Evolutionary conservation across 2,113 vertebrate species (phyloP).

Genomic region (Chloebia gouldiae): DNA sequence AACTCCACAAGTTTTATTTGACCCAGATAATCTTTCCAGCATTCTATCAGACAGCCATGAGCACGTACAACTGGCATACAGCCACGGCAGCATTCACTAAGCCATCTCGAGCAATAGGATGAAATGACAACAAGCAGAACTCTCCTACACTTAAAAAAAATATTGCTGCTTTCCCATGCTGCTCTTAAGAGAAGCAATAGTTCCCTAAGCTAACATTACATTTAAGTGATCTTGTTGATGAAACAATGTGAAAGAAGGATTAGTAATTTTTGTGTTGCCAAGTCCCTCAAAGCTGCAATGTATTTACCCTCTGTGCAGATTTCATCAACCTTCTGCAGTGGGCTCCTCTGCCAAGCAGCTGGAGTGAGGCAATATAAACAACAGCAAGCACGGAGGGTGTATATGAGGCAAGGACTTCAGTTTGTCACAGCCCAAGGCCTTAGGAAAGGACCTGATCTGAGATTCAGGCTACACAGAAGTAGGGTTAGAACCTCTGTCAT

Average conservation of each 20-base stretch:
- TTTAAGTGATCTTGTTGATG: neutral
- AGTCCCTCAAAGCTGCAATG: neutral
- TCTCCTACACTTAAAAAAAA: neutral
- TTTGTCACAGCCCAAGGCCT: neutral
- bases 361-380: rapidly evolving
- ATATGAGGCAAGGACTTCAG: neutral
- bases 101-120: neutral
- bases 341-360: neutral
- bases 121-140: neutral
- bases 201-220: neutral
- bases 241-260: neutral
- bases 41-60: rapidly evolving
- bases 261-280: neutral
- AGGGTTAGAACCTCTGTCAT: neutral
- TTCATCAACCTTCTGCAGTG: neutral
- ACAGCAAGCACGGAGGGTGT: rapidly evolving
- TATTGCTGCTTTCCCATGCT: neutral
- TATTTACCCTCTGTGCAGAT: neutral
- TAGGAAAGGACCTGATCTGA: neutral
- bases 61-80: neutral
- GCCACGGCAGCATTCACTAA: neutral
- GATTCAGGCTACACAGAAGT: neutral
- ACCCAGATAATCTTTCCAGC: neutral
- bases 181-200: neutral
- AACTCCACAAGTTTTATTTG: neutral